Percentiles rank a stretch among this genome's conserved stretches.
phyloP scores from a whole-genome alignment of 2,797 vertebrate genomes.

The Sebastes ruberrimus region DNA sequence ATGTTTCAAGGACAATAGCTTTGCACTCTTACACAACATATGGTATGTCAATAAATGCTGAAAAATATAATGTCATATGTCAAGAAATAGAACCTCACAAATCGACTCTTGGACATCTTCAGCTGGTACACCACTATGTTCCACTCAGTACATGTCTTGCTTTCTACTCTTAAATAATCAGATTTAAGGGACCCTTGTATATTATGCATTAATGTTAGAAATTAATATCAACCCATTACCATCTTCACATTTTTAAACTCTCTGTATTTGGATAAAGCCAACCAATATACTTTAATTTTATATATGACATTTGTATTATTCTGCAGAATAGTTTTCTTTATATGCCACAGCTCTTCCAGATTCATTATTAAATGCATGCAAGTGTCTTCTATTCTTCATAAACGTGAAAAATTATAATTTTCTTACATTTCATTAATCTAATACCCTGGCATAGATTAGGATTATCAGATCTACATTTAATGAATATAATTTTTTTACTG shows the following conservation, averaged over 20 bases:
- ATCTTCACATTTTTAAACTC: neutral
- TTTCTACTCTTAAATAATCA: neutral
- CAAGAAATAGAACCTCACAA: neutral
- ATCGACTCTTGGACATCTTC: neutral
- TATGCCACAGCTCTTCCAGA: neutral
- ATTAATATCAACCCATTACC: neutral
- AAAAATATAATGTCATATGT: neutral
- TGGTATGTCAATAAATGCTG: neutral
- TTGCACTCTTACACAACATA: neutral
- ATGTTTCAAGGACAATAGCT: neutral
- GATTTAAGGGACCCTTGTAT: neutral
- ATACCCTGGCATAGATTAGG: neutral
- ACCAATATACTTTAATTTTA: neutral
- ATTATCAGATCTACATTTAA: slow-evolving; percentile 16
- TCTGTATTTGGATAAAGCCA: neutral
- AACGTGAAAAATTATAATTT: no score
- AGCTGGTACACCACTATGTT: neutral
- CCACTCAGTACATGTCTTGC: no score
- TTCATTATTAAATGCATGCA: neutral
- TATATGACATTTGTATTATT: neutral
- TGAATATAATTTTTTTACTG: neutral
- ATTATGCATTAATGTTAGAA: neutral
- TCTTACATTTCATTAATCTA: neutral
- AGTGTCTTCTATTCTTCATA: no score
- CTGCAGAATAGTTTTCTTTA: neutral